phyloP scores from a whole-genome alignment of 2,113 vertebrate genomes.

The Lophius piscatorius region DNA sequence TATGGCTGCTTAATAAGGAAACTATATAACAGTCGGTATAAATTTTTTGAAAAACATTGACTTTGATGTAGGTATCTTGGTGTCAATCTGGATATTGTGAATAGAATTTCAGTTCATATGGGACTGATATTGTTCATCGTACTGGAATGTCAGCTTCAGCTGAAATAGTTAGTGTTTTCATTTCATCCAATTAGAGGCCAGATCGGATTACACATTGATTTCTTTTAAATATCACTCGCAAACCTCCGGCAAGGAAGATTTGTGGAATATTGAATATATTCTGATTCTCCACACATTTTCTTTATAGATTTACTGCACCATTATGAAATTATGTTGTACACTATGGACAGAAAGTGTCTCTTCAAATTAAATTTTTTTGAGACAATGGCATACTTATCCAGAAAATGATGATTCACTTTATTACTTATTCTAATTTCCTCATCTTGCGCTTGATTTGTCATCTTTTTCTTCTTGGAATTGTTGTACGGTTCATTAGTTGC shows the following conservation, averaged over 20 bases:
- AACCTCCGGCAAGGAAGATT: conserved; percentile 42
- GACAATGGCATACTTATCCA: conserved; percentile 3
- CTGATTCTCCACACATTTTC: conserved; percentile 19
- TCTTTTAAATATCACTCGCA: neutral
- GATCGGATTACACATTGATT: conserved; percentile 17
- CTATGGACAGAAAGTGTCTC: conserved; percentile 6
- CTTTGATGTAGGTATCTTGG: conserved; percentile 47
- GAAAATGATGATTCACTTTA: neutral
- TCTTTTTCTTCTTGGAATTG: conserved; percentile 20
- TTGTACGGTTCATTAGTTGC: conserved; percentile 19
- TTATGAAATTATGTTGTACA: conserved; percentile 25
- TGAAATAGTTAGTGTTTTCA: conserved; percentile 10
- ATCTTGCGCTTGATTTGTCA: neutral
- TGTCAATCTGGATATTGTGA: conserved; percentile 26
- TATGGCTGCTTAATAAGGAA: conserved; percentile 49
- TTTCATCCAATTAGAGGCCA: conserved; percentile 23
- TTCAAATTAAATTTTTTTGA: conserved; percentile 7
- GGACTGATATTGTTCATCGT: conserved; percentile 35
- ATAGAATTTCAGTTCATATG: conserved; percentile 32
- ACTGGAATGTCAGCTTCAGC: conserved; percentile 25
- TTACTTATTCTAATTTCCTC: neutral
- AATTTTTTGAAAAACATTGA: conserved; percentile 43
- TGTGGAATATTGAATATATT: conserved; percentile 24
- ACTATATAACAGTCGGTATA: conserved; percentile 67
- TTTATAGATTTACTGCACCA: conserved; percentile 13